Base-by-base conservation (phyloP, 2,888 invertebrate genomes). In the Lysandra coridon region DNA sequence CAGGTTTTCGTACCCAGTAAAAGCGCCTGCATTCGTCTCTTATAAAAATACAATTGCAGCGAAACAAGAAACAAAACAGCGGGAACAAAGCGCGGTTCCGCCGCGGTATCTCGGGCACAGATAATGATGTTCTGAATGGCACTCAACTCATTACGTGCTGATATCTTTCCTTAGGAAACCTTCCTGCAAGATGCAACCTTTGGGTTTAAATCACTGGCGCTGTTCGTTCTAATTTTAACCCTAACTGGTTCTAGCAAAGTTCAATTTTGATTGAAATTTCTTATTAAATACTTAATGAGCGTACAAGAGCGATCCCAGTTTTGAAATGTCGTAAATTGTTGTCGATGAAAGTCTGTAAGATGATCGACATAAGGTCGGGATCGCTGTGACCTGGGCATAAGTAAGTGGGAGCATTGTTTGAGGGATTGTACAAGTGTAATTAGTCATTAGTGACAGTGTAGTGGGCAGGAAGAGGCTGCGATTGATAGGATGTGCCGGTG, bases 111-210 rank as follows among this genome's bases (percentile, higher is more conserved):
- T 86, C 84, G 87, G 86, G 89, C 88, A 86, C 86, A 89, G 90
- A 92, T 92, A 92, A 92, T 88, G 90, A 92, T 87, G 90, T 91
- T 92, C 90, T 91, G 91, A 92, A 92, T 90, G 88, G 89, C 90
- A 90, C 92, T 92, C 92, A 89, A 90, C 92, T 92, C 92, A 92
- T 92, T 93, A 92, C 89, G 87, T 85, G 86, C 88, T 91, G 90
- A 90, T 92, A 91, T 91, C 92, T 91, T 91, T 90, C 90, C 90
- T 88, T 85, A 87, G 89, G 89, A 90, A 92, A 86, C 87, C 85
- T 85, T 83, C 83, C 86, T 86, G 85, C 86, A 86, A 88, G 88
- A 76, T 79, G 69, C 78, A 79, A 86, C 86, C 85, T 83, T 85
- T 87, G 83, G 88, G 88, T 86, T 85, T 86, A 84, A 83, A 81